A percentile compares a stretch with the other conserved stretches of the same genome.
These are phyloP conservation scores for Sebastes vulpes DNA, from an alignment of 2,797 vertebrate species.

Conservation along the genomic window DNA sequence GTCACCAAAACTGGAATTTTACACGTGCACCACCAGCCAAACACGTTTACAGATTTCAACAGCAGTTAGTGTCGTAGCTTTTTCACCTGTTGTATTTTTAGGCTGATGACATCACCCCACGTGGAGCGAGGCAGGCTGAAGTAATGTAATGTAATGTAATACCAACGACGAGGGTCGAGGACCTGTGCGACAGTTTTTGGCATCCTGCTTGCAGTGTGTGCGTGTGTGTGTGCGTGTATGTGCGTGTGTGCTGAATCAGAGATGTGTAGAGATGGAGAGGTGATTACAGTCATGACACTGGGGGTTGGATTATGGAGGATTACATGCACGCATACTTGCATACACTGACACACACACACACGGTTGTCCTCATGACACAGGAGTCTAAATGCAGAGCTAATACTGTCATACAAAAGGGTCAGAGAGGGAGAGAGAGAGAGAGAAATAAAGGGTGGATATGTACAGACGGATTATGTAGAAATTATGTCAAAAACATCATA, in stretches of 20 bases:
- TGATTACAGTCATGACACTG: slow-evolving; percentile 78
- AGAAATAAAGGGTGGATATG: slow-evolving; percentile 38
- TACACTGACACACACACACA: slow-evolving; percentile 33
- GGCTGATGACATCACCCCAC: slow-evolving; percentile 32
- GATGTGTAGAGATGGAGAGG: slow-evolving; percentile 64
- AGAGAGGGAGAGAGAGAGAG: slow-evolving; percentile 27
- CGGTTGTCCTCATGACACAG: slow-evolving; percentile 44
- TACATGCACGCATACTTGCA: slow-evolving; percentile 62
- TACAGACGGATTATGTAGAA: slow-evolving; percentile 54
- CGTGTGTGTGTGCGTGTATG: slow-evolving; percentile 10
- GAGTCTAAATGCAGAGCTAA: slow-evolving; percentile 58
- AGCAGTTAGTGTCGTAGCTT: background rate
- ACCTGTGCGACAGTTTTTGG: slow-evolving; percentile 37
- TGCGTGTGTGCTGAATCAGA: slow-evolving; percentile 25
- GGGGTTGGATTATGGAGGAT: slow-evolving; percentile 76
- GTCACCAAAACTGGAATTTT: background rate
- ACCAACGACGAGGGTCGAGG: slow-evolving; percentile 12
- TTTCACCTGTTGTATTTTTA: background rate
- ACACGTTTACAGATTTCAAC: background rate
- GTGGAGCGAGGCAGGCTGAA: slow-evolving; percentile 3
- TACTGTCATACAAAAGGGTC: slow-evolving; percentile 56
- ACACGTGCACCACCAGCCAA: background rate
- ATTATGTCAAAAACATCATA: slow-evolving; percentile 68
- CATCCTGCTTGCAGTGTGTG: slow-evolving; percentile 11
- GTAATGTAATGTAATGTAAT: slow-evolving; percentile 57